phyloP scores from a whole-genome alignment of 2,797 vertebrate species.

The Erethizon dorsatum region DNA sequence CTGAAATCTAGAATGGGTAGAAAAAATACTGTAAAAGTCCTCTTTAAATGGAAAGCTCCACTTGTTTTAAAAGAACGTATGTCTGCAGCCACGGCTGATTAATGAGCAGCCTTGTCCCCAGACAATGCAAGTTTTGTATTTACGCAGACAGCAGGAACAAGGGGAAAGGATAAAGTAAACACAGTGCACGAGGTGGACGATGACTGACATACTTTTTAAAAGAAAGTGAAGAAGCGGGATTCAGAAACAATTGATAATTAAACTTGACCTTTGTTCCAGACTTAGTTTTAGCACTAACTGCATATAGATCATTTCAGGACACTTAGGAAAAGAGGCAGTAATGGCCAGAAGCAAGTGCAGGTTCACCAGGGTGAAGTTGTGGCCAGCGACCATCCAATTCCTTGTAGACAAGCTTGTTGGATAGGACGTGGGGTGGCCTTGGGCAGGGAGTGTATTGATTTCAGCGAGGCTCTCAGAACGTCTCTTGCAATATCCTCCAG shows the following conservation, averaged over 20 bases:
- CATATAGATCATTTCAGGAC: neutral
- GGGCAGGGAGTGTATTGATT: neutral
- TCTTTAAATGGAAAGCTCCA: neutral
- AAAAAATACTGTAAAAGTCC: neutral
- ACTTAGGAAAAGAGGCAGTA: neutral
- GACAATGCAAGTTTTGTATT: neutral
- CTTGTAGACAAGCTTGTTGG: neutral
- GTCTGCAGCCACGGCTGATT: neutral
- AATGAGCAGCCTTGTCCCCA: neutral
- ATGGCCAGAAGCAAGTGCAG: neutral
- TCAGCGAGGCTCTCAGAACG: neutral
- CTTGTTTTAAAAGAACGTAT: neutral
- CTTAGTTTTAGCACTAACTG: neutral
- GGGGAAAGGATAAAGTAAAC: neutral
- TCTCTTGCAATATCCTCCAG: neutral
- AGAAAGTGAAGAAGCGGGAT: neutral
- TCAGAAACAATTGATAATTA: conserved; percentile 35
- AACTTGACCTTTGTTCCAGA: neutral
- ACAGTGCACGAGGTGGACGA: neutral
- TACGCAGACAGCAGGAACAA: neutral
- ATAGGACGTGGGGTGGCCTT: neutral
- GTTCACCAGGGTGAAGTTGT: neutral
- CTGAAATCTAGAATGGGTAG: neutral
- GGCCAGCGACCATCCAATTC: neutral
- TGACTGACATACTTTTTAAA: neutral